Evolutionary conservation across 1,140 invertebrate species (phyloP), one percentile per base, ranked within the genome.

Genomic region (Diorhabda carinulata): DNA sequence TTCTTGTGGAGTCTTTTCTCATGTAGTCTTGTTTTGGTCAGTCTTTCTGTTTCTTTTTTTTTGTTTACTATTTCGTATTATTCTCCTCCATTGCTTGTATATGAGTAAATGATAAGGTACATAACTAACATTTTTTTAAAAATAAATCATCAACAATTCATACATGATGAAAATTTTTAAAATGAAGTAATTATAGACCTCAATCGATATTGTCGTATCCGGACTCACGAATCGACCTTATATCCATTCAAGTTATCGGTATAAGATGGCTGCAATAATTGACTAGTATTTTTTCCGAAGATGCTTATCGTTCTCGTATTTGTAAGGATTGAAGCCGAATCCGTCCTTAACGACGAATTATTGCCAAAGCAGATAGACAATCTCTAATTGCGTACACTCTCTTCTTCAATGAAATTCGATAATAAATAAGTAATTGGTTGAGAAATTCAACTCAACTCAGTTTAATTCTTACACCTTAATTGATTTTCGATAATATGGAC

Each of bases 191-290:
- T 25, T 25, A 1, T 25, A 25, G 25, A 25, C 25, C 25, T 25
- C 1, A 25, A 1, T 25, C 25, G 25, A 25, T 25, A 3, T 2
- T 3, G 47, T 52, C 47, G 47, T 52, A 52, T 52, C 47, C 47
- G 6, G 6, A 8, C 6, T 2, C n/a, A 2, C n/a, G 0, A 6
- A n/a, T 52, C 47, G 47, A 52, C 47, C 47, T 52, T 4, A 52
- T 70, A 70, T 70, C 67, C 65, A 67, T 67, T 56, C 65, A 43
- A 43, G 65, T 60, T 60, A 67, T 67, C 65, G 57, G 40, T 59
- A 60, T 60, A 64, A 67, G 65, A 67, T 67, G 57, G 65, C 45
- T 43, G 58, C 65, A 67, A 67, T 67, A 67, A 67, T 67, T 67
- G 65, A 67, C 65, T 67, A 67, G 10, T 60, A 60, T 67, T 67